Conservation (phyloP, 2,888 invertebrate genomes). For the Lasius fuliginosus region DNA sequence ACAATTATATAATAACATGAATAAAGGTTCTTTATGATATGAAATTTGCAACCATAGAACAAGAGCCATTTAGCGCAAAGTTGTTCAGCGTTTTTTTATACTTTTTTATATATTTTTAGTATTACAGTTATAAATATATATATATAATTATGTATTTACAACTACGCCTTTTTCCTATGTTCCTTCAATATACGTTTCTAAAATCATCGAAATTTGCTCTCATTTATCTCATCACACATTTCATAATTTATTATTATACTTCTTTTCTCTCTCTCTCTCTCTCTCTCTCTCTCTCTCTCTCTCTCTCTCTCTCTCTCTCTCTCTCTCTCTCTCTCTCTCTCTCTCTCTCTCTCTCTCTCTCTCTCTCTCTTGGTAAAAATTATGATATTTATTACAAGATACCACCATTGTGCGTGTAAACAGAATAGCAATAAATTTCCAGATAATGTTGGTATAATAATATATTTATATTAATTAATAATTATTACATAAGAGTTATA, state of each 20-base stretch:
- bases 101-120: slow-evolving; percentile 58
- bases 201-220: background rate
- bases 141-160: slow-evolving; percentile 22
- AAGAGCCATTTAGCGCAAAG: background rate
- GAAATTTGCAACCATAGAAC: slow-evolving; percentile 47
- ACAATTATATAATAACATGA: slow-evolving; percentile 71
- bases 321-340: background rate
- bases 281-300: no score
- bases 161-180: background rate
- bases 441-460: slow-evolving; percentile 1
- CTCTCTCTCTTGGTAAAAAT: background rate
- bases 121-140: slow-evolving; percentile 1
- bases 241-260: slow-evolving; percentile 1
- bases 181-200: slow-evolving; percentile 1
- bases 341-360: background rate
- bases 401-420: background rate
- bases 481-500: slow-evolving; percentile 8
- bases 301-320: background rate
- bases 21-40: slow-evolving; percentile 40
- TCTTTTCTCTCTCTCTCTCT: background rate
- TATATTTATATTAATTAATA: background rate
- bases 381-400: background rate
- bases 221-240: background rate
- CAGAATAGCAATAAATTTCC: background rate
- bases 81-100: slow-evolving; percentile 5